Evolutionary conservation across 2,888 invertebrate genomes (phyloP).

Genomic region (Sussaba pulchella): DNA sequence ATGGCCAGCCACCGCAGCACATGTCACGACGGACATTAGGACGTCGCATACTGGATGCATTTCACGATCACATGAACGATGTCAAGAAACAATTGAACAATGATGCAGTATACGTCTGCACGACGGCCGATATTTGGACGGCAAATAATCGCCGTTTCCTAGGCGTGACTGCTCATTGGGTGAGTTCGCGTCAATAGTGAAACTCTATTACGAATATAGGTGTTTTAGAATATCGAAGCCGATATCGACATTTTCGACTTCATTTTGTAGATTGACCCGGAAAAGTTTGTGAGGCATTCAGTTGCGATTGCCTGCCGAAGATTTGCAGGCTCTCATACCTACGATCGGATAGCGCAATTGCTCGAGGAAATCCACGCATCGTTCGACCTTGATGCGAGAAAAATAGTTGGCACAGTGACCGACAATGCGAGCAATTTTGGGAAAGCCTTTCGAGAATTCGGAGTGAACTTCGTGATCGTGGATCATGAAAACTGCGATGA

Average conservation of each 20-base stretch:
- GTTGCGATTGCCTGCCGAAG: slow-evolving; percentile 50
- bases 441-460: slow-evolving; percentile 45
- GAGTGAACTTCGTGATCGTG: background rate
- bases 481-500: background rate
- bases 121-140: slow-evolving; percentile 55
- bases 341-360: slow-evolving; percentile 33
- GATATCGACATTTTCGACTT: background rate
- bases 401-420: slow-evolving; percentile 49
- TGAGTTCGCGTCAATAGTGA: slow-evolving; percentile 7
- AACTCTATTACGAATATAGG: background rate
- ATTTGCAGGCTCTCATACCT: slow-evolving; percentile 49
- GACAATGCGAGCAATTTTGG: slow-evolving; percentile 50
- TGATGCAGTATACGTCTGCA: slow-evolving; percentile 47
- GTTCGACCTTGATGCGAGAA: slow-evolving; percentile 26
- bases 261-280: slow-evolving; percentile 42
- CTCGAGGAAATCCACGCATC: slow-evolving; percentile 30
- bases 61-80: slow-evolving; percentile 20
- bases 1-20: slow-evolving; percentile 15
- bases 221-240: background rate
- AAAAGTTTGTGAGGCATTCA: slow-evolving; percentile 26
- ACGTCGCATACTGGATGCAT: slow-evolving; percentile 1
- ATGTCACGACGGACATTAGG: slow-evolving; percentile 8
- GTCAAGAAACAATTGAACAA: background rate
- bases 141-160: slow-evolving; percentile 44
- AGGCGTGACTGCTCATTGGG: slow-evolving; percentile 49